Percentiles rank a stretch among this genome's conserved stretches.
These are phyloP conservation scores for Parauchenoglanis ngamensis DNA, from an alignment of 2,797 vertebrate species.

Conservation along the genomic window DNA sequence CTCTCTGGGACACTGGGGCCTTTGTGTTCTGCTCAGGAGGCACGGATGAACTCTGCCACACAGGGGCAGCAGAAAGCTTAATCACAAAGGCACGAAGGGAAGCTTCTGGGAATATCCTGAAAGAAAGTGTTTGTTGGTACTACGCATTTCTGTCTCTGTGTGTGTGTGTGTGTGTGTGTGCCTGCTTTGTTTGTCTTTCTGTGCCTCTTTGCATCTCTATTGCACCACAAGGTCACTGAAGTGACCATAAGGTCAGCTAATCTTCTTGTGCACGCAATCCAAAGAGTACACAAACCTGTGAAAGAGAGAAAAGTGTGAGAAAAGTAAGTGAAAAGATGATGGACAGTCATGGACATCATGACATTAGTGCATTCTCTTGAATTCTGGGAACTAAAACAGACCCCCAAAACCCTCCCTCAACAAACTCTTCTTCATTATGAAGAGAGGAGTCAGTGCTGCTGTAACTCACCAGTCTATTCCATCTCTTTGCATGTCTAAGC, in stretches of 20 bases:
- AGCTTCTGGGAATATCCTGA: constrained; percentile 30
- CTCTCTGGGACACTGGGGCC: constrained; percentile 47
- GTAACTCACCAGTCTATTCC: constrained; percentile 62
- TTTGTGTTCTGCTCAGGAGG: constrained; percentile 47
- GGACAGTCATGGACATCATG: constrained; percentile 78
- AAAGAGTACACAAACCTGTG: constrained; percentile 74
- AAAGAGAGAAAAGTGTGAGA: constrained; percentile 67
- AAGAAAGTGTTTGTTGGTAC: constrained; percentile 29
- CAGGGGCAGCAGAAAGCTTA: constrained; percentile 56
- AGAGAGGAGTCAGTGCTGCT: constrained; percentile 63
- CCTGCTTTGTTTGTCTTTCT: constrained; percentile 49
- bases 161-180: constrained; percentile 23
- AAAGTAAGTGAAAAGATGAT: constrained; percentile 68
- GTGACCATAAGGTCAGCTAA: constrained; percentile 80
- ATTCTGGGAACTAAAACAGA: constrained; percentile 71
- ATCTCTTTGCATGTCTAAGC: constrained; percentile 69
- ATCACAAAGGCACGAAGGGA: constrained; percentile 42
- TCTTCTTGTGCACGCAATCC: constrained; percentile 78
- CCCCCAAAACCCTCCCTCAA: constrained; percentile 21
- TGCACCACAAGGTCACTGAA: constrained; percentile 65
- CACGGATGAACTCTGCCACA: constrained; percentile 51
- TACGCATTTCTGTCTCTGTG: constrained; percentile 29
- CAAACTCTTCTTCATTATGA: constrained; percentile 72
- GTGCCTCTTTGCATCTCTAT: constrained; percentile 40
- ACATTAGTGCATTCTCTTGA: constrained; percentile 73